Conservation (phyloP, 2,113 vertebrate genomes). For the Phyllostomus discolor region DNA sequence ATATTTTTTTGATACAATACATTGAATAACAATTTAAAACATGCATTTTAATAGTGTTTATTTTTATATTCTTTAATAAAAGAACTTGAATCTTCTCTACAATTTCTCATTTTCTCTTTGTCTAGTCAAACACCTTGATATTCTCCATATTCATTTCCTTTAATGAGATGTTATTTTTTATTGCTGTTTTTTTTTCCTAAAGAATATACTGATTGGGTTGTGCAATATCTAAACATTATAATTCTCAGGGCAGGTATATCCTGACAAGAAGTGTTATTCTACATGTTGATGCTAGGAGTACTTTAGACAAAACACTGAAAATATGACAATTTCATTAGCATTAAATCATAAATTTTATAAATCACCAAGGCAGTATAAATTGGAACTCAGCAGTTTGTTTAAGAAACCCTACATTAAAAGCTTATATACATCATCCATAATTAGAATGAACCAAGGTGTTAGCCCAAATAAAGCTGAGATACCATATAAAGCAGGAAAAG, state of each 20-base stretch:
- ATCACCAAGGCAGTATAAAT: background rate
- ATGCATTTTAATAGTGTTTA: background rate
- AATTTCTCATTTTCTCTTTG: background rate
- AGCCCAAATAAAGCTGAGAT: background rate
- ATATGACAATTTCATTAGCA: background rate
- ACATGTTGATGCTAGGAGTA: background rate
- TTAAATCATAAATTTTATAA: background rate
- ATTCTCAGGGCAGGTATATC: background rate
- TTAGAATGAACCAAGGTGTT: background rate
- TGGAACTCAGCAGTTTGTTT: background rate
- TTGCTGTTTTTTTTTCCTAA: background rate
- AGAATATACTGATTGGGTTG: background rate
- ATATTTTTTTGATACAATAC: background rate
- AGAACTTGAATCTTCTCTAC: fast-evolving
- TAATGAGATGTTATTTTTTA: background rate
- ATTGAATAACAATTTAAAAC: background rate
- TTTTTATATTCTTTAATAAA: background rate
- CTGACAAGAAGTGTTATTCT: background rate
- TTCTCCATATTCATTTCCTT: background rate
- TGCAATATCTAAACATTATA: background rate
- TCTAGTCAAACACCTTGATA: background rate
- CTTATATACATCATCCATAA: background rate
- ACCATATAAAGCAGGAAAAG: background rate
- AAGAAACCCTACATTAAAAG: background rate
- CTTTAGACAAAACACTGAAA: background rate